Conservation (phyloP, 1,140 invertebrate species). For the Lerema accius region DNA sequence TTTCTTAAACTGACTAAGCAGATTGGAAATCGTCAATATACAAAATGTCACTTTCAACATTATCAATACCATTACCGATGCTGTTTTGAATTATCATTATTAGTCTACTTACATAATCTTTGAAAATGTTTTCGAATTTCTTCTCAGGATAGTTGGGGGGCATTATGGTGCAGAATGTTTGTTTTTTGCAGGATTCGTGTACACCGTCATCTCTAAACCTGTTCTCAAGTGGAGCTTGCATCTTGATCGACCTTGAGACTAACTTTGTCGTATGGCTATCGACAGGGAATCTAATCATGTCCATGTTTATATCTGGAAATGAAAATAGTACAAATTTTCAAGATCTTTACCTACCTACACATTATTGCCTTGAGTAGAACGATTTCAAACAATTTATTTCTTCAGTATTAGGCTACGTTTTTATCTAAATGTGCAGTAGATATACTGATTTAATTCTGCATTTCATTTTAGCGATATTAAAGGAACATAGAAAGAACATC, state of each 20-base stretch:
- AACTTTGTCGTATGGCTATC: neutral
- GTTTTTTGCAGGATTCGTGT: slow-evolving; percentile 50
- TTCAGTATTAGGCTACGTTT: no score
- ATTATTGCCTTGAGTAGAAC: no score
- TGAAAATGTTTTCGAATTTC: slow-evolving; percentile 57
- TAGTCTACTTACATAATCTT: slow-evolving; percentile 53
- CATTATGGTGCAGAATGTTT: slow-evolving; percentile 61
- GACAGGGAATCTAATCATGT: slow-evolving; percentile 3
- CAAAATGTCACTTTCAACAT: no score
- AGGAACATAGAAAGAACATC: no score
- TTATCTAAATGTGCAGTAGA: no score
- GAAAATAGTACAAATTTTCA: no score
- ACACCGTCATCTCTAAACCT: slow-evolving; percentile 35
- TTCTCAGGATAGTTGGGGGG: slow-evolving; percentile 63
- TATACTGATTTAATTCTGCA: no score
- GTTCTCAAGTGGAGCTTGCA: neutral
- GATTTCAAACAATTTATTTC: no score
- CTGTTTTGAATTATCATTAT: neutral
- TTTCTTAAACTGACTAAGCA: no score
- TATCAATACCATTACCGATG: neutral
- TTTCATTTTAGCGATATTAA: no score
- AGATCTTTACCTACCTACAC: no score
- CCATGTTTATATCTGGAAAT: slow-evolving; percentile 6
- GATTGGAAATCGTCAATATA: no score
- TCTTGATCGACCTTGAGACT: neutral